Evolutionary conservation across 1,140 invertebrate species (phyloP), one percentile per base, ranked within the genome.

Genomic region (Ladona fulva): DNA sequence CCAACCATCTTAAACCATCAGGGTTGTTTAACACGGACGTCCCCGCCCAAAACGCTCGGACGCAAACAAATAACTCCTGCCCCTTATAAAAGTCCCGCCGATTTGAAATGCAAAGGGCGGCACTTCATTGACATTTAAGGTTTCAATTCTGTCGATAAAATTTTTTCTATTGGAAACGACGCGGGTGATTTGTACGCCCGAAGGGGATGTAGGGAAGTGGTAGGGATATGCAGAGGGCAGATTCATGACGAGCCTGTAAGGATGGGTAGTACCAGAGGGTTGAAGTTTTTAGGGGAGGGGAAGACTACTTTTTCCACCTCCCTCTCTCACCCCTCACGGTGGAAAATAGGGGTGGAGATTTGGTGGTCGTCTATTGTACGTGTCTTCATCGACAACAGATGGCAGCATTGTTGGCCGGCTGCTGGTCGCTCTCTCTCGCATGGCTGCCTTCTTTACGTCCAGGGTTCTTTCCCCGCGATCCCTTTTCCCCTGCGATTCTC

Each of bases 101-200:
- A 66, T 66, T 66, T 12, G 52, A 66, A 66, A 19, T 66, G 52
- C 52, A 66, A 6, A 66, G n/a, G 52, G 52, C 3, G 52, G 12
- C 52, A 66, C 52, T 66, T 66, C 52, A 66, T 66, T 19, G 52
- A 19, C 52, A 66, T 66, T 66, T 22, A 66, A 66, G 52, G 52
- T 66, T 66, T 66, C 52, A 16, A 66, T 66, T 66, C 52, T 66
- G 52, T 66, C 52, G 52, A 66, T 66, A 66, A 66, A 66, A 16
- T 66, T 66, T 12, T 66, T 66, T 19, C n/a, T 19, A 19, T 22
- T 5, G 52, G 14, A 5, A 16, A 22, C n/a, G n/a, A 19, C n/a
- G 52, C 52, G 52, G 52, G 52, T 66, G 52, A 66, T 66, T 66
- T 66, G 52, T 66, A 66, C 52, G 52, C 52, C 52, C 12, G 52